Evolutionary conservation across 2,113 vertebrate genomes (phyloP).

Genomic region (Camelus bactrianus): DNA sequence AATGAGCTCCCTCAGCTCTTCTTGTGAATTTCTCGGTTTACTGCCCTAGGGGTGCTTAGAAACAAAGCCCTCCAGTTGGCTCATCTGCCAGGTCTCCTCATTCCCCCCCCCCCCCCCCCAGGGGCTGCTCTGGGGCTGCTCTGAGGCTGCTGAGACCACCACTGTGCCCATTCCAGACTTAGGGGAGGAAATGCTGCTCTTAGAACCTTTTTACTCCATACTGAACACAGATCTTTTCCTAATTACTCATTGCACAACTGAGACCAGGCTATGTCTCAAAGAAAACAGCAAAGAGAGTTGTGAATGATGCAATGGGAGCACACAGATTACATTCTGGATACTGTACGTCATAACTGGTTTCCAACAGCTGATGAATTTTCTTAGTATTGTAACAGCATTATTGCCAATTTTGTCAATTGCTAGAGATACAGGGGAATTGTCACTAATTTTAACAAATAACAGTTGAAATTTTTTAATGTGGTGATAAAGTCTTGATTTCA

Average conservation of each 20-base stretch:
- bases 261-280: neutral
- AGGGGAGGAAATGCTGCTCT: neutral
- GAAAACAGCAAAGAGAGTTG: neutral
- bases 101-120: neutral
- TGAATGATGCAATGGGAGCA: slow-evolving; percentile 4
- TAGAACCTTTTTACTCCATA: neutral
- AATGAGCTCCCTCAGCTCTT: neutral
- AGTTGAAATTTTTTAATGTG: neutral
- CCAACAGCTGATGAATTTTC: neutral
- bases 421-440: neutral
- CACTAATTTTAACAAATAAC: neutral
- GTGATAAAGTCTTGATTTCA: neutral
- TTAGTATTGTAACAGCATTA: neutral
- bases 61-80: neutral
- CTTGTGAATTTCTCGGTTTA: neutral
- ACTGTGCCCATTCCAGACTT: neutral
- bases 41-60: neutral
- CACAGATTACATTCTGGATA: neutral
- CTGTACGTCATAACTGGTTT: neutral
- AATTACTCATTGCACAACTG: neutral
- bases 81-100: neutral
- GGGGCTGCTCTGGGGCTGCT: too few relatives aligned
- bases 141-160: neutral
- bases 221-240: neutral
- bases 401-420: neutral